A percentile compares a stretch with the other conserved stretches of the same genome.
Conservation (phyloP, 2,797 vertebrate genomes). For the Sphenopsis melanotis region DNA sequence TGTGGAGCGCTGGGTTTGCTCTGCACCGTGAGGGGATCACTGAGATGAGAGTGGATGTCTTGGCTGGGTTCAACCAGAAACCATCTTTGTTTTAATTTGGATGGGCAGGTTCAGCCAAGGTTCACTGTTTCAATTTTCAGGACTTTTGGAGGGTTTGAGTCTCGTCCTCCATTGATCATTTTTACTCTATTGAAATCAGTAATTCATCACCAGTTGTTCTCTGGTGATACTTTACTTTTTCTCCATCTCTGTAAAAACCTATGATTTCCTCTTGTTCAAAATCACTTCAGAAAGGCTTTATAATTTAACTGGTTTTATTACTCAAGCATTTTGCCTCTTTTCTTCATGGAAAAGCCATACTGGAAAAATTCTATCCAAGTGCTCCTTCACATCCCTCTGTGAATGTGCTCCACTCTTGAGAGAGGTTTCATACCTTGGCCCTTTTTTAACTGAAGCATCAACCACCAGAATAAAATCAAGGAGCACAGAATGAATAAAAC, state of each 20-base stretch:
- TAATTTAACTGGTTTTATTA: constrained; percentile 7
- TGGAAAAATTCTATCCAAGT: neutral
- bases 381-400: neutral
- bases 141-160: neutral
- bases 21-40: neutral
- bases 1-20: neutral
- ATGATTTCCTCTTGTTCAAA: neutral
- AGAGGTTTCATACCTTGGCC: neutral
- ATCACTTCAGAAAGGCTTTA: neutral
- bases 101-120: neutral
- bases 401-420: neutral
- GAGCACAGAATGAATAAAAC: neutral
- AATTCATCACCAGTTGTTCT: neutral
- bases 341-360: neutral
- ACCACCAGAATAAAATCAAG: neutral
- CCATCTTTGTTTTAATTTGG: neutral
- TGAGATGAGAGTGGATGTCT: neutral
- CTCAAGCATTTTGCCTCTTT: neutral
- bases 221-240: neutral
- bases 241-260: neutral
- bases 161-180: neutral
- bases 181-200: neutral
- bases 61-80: neutral
- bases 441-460: neutral
- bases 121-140: neutral